Conservation (phyloP, 2,797 vertebrate genomes). For the Rhabdophis nuchalis region DNA sequence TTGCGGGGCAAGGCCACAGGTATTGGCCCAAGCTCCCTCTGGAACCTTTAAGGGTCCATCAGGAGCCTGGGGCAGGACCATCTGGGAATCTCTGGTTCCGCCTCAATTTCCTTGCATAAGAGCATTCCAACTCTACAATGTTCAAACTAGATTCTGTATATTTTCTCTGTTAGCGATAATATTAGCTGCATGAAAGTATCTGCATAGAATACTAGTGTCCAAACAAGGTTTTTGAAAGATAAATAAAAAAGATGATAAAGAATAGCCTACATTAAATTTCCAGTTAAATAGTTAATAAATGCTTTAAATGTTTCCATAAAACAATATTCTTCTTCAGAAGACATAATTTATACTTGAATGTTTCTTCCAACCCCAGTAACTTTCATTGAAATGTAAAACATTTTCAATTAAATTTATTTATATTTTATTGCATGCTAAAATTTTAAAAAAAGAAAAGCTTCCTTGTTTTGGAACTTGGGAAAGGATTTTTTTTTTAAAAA, state of each 20-base stretch:
- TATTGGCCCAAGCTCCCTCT: no score
- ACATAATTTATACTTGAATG: conserved; percentile 18
- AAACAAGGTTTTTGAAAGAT: background rate
- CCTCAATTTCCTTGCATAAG: background rate
- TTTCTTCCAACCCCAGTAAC: conserved; percentile 9
- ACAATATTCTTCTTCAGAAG: conserved; percentile 24
- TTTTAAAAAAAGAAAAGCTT: conserved; percentile 5
- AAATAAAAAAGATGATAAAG: background rate
- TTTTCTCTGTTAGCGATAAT: background rate
- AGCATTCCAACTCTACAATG: background rate
- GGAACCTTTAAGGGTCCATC: no score
- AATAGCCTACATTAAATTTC: background rate
- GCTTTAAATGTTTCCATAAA: background rate
- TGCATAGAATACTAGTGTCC: background rate
- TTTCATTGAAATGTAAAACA: conserved; percentile 21
- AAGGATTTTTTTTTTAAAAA: background rate
- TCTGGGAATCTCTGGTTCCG: no score
- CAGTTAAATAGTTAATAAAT: background rate
- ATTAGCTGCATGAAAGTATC: background rate
- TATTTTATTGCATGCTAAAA: conserved; percentile 16
- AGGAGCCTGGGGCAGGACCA: no score
- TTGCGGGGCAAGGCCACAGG: no score
- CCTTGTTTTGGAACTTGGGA: background rate
- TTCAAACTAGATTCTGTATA: background rate
- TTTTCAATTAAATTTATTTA: conserved; percentile 24